Base-by-base conservation (phyloP, 2,113 vertebrate genomes). In the Chaetodon trifascialis region DNA sequence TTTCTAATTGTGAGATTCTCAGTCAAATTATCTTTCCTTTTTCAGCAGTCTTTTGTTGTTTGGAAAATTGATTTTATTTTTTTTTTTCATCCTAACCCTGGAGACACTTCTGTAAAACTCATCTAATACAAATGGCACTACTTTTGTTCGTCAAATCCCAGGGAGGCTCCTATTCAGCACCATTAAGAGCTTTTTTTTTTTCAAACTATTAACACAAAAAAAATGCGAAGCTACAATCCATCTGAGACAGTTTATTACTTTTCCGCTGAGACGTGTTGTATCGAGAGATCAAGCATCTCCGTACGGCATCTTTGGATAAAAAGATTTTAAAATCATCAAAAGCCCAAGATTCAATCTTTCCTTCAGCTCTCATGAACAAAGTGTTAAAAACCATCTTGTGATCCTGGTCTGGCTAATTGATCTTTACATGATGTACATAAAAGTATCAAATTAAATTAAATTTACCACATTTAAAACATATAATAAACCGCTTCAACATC, bases 141-240 rank as follows among this genome's bases (percentile, higher is more conserved):
- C 78, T 76, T 68, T 65, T 87, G 69, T 83, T 59, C 14, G 21
- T 76, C 59, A 74, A 25, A 71, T 83, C 66, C 70, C 66, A n/a
- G 55, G 6, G 73, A 83, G 46, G 21, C 40, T 80, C 10, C 62
- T 66, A 62, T 59, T 82, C 80, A 83, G 55, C 70, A 25, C 59
- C 40, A 87, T 76, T 75, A 80, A 44, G 16, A 51, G 25, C 25
- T 49, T 59, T 36, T 47, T 51, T 51, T 77, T 59, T 79, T 79
- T 8, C 40, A 23, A 36, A 21, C 15, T 62, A 62, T 80, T 69
- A 81, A 68, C 23, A 88, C 63, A 82, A 62, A 63, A 64, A 44
- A 49, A 68, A 73, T 71, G 73, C 12, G 6, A 82, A 63, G 52
- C 36, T 62, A 19, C 60, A 75, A 74, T 80, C 34, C 60, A 75